Conservation (phyloP, 2,888 invertebrate genomes). For the Sialis fuliginosa region DNA sequence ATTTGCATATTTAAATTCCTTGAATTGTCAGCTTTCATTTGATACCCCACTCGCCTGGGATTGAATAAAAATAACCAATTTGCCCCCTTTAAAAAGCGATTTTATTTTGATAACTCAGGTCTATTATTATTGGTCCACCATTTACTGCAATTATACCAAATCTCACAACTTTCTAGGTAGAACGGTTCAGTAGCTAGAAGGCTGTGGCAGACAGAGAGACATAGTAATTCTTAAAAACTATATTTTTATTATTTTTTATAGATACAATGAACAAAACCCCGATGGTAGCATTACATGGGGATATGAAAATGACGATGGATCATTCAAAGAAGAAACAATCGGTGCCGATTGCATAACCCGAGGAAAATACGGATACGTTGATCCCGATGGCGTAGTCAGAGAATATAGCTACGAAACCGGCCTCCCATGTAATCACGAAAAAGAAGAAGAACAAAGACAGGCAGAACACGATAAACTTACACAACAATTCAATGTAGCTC, state of each 20-base stretch:
- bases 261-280: slow-evolving; percentile 59
- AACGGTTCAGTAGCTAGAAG: too few species aligned
- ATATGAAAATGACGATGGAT: slow-evolving; percentile 74
- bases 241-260: slow-evolving; percentile 14
- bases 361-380: slow-evolving; percentile 70
- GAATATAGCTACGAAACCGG: slow-evolving; percentile 74
- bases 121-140: too few species aligned
- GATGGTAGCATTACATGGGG: slow-evolving; percentile 79
- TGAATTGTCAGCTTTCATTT: too few species aligned
- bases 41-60: too few species aligned
- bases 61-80: background rate
- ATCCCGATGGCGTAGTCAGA: slow-evolving; percentile 64
- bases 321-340: slow-evolving; percentile 70
- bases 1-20: too few species aligned
- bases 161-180: too few species aligned
- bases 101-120: background rate
- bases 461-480: background rate
- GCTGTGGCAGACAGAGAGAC: background rate
- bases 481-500: background rate
- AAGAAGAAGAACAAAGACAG: slow-evolving; percentile 18
- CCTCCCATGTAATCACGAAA: slow-evolving; percentile 44
- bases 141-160: too few species aligned
- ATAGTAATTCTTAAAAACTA: background rate
- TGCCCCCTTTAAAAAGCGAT: background rate
- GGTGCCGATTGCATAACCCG: slow-evolving; percentile 49